phyloP scores from a whole-genome alignment of 2,888 invertebrate species.

The Erebia palarica region DNA sequence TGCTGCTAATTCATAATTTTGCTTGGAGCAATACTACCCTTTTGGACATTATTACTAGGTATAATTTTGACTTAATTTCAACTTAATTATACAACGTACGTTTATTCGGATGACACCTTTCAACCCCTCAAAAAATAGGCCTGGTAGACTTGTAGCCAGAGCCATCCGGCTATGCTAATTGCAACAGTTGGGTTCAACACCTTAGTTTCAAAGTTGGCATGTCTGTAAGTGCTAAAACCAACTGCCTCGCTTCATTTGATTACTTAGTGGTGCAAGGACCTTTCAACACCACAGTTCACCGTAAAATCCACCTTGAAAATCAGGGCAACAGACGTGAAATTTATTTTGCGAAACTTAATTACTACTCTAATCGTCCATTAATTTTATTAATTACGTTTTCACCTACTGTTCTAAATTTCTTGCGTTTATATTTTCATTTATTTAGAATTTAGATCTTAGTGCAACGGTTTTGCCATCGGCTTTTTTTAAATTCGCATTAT shows the following conservation, averaged over 20 bases:
- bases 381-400: not conserved
- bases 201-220: not conserved
- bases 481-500: too few relatives aligned
- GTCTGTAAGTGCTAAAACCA: conserved; percentile 46
- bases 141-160: not conserved
- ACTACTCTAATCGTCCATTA: conserved; percentile 17
- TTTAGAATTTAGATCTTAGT: not conserved
- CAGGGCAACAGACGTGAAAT: conserved; percentile 60
- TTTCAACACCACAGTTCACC: conserved; percentile 74
- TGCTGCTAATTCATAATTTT: too few relatives aligned
- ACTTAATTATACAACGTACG: too few relatives aligned
- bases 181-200: not conserved
- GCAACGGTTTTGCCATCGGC: not conserved
- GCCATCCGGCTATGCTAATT: not conserved
- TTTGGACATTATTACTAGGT: too few relatives aligned
- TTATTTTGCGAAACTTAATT: conserved; percentile 51
- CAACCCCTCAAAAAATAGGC: too few relatives aligned
- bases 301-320: conserved; percentile 77
- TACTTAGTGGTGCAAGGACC: conserved; percentile 80
- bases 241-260: conserved; percentile 73
- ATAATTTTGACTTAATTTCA: too few relatives aligned
- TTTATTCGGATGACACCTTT: too few relatives aligned
- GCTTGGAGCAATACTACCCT: too few relatives aligned
- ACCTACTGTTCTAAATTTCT: not conserved
- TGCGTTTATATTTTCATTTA: not conserved